Percentiles rank a stretch among this genome's conserved stretches.
phyloP scores from a whole-genome alignment of 1,140 invertebrate genomes.

The Pachypeltis micranthus region DNA sequence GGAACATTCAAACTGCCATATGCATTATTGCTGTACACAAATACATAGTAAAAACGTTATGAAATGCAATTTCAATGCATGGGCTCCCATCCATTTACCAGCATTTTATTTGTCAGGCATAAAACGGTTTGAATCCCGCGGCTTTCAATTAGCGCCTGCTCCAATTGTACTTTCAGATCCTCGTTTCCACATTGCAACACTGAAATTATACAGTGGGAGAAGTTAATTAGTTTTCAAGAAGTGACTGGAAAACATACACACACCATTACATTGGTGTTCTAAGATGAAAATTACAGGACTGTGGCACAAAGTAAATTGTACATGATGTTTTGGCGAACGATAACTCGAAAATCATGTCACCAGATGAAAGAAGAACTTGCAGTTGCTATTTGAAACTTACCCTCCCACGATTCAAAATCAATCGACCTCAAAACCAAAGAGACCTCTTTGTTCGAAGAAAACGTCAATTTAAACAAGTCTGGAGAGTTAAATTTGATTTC shows the following conservation, averaged over 20 bases:
- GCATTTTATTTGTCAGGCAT: not conserved
- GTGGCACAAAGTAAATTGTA: not conserved
- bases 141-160: too few relatives aligned
- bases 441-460: too few relatives aligned
- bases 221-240: not conserved
- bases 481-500: not conserved
- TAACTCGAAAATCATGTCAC: not conserved
- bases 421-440: not conserved
- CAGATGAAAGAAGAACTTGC: not conserved
- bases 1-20: not conserved
- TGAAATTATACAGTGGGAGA: not conserved
- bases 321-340: not conserved
- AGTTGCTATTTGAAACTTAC: not conserved
- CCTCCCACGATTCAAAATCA: not conserved
- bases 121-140: not conserved
- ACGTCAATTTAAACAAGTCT: not conserved
- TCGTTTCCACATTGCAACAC: too few relatives aligned
- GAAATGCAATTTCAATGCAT: not conserved
- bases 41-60: not conserved
- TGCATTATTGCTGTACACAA: not conserved
- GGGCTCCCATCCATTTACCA: not conserved
- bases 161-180: too few relatives aligned
- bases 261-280: not conserved
- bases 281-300: not conserved
- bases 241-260: too few relatives aligned